Conservation (phyloP, 2,797 vertebrate genomes). For the Somateria mollissima region DNA sequence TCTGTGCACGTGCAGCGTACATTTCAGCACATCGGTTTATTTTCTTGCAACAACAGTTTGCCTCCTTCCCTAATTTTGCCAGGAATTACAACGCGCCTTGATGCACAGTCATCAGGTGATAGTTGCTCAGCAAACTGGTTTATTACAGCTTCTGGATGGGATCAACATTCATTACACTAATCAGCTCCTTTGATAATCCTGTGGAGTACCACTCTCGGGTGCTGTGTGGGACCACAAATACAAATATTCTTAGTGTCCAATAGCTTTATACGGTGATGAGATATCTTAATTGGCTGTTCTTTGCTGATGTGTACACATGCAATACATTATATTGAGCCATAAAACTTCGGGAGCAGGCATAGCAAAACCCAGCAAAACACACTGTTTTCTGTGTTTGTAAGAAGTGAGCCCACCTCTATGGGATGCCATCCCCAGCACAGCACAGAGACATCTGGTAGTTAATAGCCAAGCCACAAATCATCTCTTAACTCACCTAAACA, state of each 20-base stretch:
- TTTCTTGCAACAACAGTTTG: neutral
- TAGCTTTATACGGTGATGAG: neutral
- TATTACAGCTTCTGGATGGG: neutral
- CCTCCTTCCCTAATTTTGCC: neutral
- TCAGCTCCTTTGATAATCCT: neutral
- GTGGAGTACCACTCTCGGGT: neutral
- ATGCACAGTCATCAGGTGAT: neutral
- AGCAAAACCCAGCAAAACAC: neutral
- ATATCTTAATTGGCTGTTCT: neutral
- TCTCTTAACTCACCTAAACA: conserved; percentile 25
- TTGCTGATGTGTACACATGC: neutral
- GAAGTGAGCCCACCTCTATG: neutral
- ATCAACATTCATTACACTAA: neutral
- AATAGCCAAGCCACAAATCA: conserved; percentile 33
- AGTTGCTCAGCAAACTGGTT: neutral
- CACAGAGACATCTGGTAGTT: neutral
- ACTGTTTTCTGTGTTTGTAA: neutral
- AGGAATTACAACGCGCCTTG: neutral
- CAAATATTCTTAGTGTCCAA: neutral
- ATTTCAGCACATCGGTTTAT: neutral
- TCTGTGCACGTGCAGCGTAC: neutral
- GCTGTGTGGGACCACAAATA: neutral
- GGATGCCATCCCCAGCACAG: neutral
- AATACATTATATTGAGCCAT: neutral
- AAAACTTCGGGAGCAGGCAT: neutral